Base-by-base conservation (phyloP, 1,140 invertebrate species). In the Drosophila cardini region DNA sequence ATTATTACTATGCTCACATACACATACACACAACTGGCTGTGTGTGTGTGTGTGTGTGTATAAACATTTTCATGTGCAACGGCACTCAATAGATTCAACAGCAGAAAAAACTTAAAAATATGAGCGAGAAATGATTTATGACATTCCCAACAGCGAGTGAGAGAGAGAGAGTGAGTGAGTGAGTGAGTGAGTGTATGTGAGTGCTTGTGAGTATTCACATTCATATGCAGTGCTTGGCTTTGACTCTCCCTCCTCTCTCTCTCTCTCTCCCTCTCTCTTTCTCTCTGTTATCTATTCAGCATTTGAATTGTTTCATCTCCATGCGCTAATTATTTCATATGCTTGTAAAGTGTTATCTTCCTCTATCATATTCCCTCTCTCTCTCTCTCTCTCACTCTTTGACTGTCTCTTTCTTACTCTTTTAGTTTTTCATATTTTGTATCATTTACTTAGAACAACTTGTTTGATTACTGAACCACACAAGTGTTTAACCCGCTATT, bases 321-420 rank as follows among this genome's bases (percentile, higher is more conserved):
- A 76, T 79, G 79, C 68, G 76, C 86, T 90, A 90, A 90, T 90
- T 90, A 90, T 90, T 90, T 90, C 85, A 82, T 81, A 84, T 84
- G 84, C 43, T 73, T 65, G 73, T 75, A 64, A 74, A 77, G 45
- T 74, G 64, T 32, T 48, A 30, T 77, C 76, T 52, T 18, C 52
- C 45, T 57, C 50, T 43, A 43, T 69, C 63, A 2, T 6, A 42
- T 15, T 26, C 32, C 8, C 21, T 30, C 32, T 45, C 42, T 32
- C 56, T 57, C 32, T 50, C 43, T 32, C 10, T 30, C 32, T 11
- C 13, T 34, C 18, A 52, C 13, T 62, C 15, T 46, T 9, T 72
- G 2, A 30, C 46, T 43, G 16, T 50, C 46, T 18, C 45, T 18
- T 43, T n/a, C 4, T 68, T 42, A 67, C 50, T 80, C 71, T 46